Percentiles rank a stretch among this genome's conserved stretches.
Conservation (phyloP, 2,888 invertebrate genomes). For the Cybosia mesomella region DNA sequence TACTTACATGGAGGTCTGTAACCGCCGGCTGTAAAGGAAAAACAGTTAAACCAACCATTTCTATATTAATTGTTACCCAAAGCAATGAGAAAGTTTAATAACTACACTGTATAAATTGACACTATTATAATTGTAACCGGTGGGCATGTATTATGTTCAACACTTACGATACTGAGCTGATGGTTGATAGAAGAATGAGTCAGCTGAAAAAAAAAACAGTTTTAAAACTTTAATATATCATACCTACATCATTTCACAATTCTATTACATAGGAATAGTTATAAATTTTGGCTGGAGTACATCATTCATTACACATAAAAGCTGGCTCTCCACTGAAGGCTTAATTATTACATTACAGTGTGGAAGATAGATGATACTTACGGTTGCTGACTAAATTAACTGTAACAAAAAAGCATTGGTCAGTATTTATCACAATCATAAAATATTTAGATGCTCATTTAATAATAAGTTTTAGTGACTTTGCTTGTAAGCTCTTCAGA, state of each 20-base stretch:
- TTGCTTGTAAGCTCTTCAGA: no score
- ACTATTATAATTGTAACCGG: no score
- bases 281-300: background rate
- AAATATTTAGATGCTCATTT: no score
- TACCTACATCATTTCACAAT: background rate
- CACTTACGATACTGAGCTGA: constrained; percentile 16
- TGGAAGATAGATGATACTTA: constrained; percentile 12
- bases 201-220: constrained; percentile 8
- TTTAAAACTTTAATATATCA: background rate
- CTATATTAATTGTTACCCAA: background rate
- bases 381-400: constrained; percentile 4
- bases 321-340: no score
- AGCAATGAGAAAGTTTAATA: background rate
- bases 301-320: no score
- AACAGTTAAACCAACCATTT: background rate
- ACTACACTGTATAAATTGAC: background rate
- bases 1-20: constrained; percentile 5
- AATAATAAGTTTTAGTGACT: no score
- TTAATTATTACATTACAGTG: background rate
- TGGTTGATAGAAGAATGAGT: constrained; percentile 14
- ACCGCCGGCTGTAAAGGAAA: constrained; percentile 5
- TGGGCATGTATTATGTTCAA: background rate
- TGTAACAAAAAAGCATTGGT: constrained; percentile 17
- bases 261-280: background rate
- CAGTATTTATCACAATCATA: background rate